These are phyloP conservation scores for Conus ventricosus DNA, from an alignment of 1,140 invertebrate species.

Conservation along the genomic window DNA sequence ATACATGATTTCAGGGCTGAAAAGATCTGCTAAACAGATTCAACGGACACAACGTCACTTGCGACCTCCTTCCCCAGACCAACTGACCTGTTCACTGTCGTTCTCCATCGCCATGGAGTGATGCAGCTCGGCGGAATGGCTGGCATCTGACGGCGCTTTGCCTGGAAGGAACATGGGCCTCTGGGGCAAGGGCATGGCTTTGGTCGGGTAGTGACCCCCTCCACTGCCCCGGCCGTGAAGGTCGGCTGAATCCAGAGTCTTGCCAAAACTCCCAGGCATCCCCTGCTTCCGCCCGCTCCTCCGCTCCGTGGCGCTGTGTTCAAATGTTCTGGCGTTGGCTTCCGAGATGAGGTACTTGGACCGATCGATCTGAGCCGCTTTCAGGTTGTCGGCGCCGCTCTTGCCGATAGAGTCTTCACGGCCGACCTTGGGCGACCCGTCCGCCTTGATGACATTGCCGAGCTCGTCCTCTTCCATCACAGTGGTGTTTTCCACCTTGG, in stretches of 20 bases:
- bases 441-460: conserved; percentile 37
- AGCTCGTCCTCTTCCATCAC: conserved; percentile 47
- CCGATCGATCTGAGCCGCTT: conserved; percentile 66
- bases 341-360: conserved; percentile 69
- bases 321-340: conserved; percentile 55
- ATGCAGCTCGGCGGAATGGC: too few species aligned
- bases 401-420: conserved; percentile 51
- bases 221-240: conserved; percentile 31
- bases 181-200: conserved; percentile 64
- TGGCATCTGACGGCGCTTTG: neutral
- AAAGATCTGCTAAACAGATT: too few species aligned
- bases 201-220: conserved; percentile 63
- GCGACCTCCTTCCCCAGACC: too few species aligned
- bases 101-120: neutral
- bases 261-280: conserved; percentile 31
- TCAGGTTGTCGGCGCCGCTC: conserved; percentile 64
- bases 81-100: conserved; percentile 39
- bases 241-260: conserved; percentile 48
- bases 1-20: too few species aligned
- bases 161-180: conserved; percentile 45
- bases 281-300: conserved; percentile 60
- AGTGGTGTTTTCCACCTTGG: conserved; percentile 65
- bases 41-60: too few species aligned
- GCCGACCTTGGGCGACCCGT: conserved; percentile 48
- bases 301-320: conserved; percentile 49